These are phyloP conservation scores for Caenorhabditis elegans DNA, from an alignment of 1,140 invertebrate species.

Conservation along the genomic window DNA sequence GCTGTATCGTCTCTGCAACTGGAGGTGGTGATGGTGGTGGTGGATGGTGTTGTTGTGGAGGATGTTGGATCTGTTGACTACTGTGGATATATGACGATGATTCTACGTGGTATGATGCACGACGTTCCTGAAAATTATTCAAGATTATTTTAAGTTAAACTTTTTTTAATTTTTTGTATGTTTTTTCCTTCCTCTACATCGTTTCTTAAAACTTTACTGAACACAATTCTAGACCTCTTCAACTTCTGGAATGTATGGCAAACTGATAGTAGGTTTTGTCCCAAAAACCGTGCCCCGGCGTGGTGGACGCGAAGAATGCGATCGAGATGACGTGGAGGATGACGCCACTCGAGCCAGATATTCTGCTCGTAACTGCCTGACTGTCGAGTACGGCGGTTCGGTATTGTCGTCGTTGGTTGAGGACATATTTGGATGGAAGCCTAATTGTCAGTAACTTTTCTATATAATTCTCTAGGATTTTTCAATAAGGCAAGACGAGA, in stretches of 20 bases:
- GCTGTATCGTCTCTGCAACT: background rate
- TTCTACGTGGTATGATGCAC: slow-evolving; percentile 15
- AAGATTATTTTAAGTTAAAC: background rate
- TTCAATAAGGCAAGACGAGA: no score
- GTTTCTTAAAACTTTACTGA: background rate
- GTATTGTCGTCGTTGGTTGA: background rate
- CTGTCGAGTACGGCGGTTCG: slow-evolving; percentile 38
- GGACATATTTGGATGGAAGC: background rate
- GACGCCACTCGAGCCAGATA: slow-evolving; percentile 28
- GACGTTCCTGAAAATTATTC: slow-evolving; percentile 33
- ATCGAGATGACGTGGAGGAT: background rate
- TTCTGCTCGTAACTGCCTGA: slow-evolving; percentile 27
- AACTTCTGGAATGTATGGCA: slow-evolving; percentile 43
- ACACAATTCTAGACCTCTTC: slow-evolving; percentile 20
- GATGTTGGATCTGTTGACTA: background rate
- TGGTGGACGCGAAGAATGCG: background rate
- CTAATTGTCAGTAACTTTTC: background rate
- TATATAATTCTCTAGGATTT: background rate
- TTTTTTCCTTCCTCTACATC: background rate
- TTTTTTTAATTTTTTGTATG: background rate
- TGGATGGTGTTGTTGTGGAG: background rate
- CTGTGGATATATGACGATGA: background rate
- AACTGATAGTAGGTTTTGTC: slow-evolving; percentile 15
- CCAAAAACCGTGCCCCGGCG: slow-evolving; percentile 1
- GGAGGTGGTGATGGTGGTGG: slow-evolving; percentile 20